A percentile compares a stretch with the other conserved stretches of the same genome.
Conservation (phyloP, 2,797 vertebrate genomes). For the Mastacembelus armatus region DNA sequence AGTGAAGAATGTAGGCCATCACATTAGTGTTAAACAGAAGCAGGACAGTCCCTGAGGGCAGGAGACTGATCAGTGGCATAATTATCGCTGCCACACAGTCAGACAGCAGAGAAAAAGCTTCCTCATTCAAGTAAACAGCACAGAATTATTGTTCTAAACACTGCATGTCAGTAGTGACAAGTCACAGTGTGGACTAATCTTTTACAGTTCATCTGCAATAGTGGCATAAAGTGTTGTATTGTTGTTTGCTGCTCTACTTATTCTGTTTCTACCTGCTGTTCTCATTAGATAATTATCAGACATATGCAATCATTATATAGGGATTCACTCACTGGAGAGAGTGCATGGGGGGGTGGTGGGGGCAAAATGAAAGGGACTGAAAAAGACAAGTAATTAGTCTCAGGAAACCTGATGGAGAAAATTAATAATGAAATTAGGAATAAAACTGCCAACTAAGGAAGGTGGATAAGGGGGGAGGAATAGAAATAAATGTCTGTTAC, state of each 20-base stretch:
- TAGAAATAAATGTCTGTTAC: background rate
- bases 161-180: background rate
- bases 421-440: slow-evolving; percentile 28
- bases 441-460: background rate
- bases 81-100: slow-evolving; percentile 64
- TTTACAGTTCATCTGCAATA: background rate
- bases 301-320: slow-evolving; percentile 53
- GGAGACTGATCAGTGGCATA: slow-evolving; percentile 68
- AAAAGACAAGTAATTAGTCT: slow-evolving; percentile 70
- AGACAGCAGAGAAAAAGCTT: slow-evolving; percentile 33
- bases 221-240: background rate
- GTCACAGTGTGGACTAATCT: background rate
- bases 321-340: slow-evolving; percentile 49
- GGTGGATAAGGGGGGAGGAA: background rate
- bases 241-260: slow-evolving; percentile 4
- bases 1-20: slow-evolving; percentile 75
- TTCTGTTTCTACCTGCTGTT: slow-evolving; percentile 41
- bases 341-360: slow-evolving; percentile 39
- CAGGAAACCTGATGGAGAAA: slow-evolving; percentile 50
- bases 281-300: slow-evolving; percentile 52
- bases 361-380: slow-evolving; percentile 44
- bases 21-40: slow-evolving; percentile 73
- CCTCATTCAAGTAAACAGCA: slow-evolving; percentile 9
- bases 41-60: slow-evolving; percentile 73
- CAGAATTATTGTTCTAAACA: background rate